Conservation (phyloP, 2,797 vertebrate genomes). For the Parauchenoglanis punctatus region DNA sequence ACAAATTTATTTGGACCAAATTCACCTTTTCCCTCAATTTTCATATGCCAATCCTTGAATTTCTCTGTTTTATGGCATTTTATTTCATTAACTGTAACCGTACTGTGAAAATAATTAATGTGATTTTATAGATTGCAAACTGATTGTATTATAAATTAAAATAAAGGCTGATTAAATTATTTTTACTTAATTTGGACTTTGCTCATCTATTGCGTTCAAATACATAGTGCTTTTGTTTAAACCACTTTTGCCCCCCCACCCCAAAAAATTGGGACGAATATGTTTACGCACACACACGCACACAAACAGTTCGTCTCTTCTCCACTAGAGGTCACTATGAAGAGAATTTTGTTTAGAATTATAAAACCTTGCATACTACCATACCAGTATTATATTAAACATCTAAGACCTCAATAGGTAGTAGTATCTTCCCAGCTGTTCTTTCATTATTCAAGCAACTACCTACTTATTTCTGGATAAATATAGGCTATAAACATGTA, state of each 20-base stretch:
- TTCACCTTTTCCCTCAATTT: neutral
- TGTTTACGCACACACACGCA: neutral
- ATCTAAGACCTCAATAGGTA: neutral
- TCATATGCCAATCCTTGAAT: neutral
- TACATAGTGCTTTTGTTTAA: neutral
- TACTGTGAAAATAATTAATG: slow-evolving; percentile 3
- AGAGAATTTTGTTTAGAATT: neutral
- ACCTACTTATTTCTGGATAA: neutral
- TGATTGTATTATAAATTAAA: slow-evolving; percentile 28
- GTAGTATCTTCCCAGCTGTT: neutral
- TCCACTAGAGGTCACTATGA: neutral
- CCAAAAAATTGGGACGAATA: no score
- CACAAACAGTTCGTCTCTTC: neutral
- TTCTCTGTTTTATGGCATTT: slow-evolving; percentile 14
- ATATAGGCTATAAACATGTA: neutral
- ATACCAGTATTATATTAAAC: neutral
- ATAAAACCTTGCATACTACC: neutral
- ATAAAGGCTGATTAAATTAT: slow-evolving; percentile 27
- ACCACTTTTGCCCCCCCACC: neutral
- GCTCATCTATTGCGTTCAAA: no score
- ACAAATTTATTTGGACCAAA: neutral
- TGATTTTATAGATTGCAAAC: slow-evolving; percentile 15
- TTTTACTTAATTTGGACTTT: neutral
- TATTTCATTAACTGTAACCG: slow-evolving; percentile 11
- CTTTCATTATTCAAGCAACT: neutral